These are phyloP conservation scores for Andrena trimmerana DNA, from an alignment of 2,888 invertebrate genomes.

Conservation along the genomic window DNA sequence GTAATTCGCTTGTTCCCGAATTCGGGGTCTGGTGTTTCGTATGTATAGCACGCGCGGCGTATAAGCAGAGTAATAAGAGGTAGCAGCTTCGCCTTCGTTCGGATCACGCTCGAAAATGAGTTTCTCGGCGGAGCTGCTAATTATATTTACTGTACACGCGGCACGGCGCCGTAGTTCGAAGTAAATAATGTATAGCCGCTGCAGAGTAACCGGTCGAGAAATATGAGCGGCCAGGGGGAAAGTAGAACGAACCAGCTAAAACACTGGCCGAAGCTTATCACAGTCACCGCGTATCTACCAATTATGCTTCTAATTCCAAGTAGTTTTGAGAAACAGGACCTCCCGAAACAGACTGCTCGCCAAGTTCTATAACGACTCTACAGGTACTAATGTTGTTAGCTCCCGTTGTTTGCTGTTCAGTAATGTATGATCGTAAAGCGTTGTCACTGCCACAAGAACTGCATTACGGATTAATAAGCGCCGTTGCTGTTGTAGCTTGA, in stretches of 20 bases:
- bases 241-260: slow-evolving; percentile 27
- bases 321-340: slow-evolving; percentile 43
- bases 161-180: slow-evolving; percentile 42
- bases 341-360: background rate
- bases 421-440: too few species aligned
- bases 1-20: slow-evolving; percentile 39
- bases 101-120: slow-evolving; percentile 63
- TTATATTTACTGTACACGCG: slow-evolving; percentile 69
- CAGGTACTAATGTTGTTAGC: too few species aligned
- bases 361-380: too few species aligned
- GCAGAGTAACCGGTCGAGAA: slow-evolving; percentile 34
- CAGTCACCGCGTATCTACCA: slow-evolving; percentile 35
- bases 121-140: slow-evolving; percentile 69
- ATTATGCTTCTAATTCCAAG: slow-evolving; percentile 46
- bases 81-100: slow-evolving; percentile 41
- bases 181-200: slow-evolving; percentile 57
- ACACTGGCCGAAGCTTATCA: slow-evolving; percentile 40
- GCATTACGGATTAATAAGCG: too few species aligned
- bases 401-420: too few species aligned
- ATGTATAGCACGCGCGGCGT: slow-evolving; percentile 6
- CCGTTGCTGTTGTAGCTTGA: too few species aligned
- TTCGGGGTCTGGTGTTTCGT: slow-evolving; percentile 4
- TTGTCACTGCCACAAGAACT: too few species aligned
- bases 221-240: slow-evolving; percentile 54
- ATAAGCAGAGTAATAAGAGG: slow-evolving; percentile 59